A percentile compares a stretch with the other conserved stretches of the same genome.
phyloP scores from a whole-genome alignment of 2,888 invertebrate genomes.

The Saturnia pavonia region DNA sequence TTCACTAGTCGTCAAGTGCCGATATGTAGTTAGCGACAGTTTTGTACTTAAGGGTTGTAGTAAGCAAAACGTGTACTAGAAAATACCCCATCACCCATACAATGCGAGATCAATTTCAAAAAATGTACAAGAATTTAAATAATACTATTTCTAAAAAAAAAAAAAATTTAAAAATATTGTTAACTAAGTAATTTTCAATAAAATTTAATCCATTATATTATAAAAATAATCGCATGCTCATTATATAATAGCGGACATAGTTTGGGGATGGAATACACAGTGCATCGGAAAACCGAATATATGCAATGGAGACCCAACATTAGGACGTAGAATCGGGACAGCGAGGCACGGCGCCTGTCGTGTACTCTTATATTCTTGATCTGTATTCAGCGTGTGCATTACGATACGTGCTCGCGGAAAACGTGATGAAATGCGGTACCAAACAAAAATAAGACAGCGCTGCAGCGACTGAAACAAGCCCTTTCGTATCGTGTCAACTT shows the following conservation, averaged over 20 bases:
- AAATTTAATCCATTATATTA: conserved; percentile 15
- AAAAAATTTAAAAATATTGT: neutral
- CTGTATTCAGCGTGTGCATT: conserved; percentile 56
- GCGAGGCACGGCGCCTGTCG: conserved; percentile 46
- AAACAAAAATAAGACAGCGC: conserved; percentile 67
- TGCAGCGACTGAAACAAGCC: conserved; percentile 58
- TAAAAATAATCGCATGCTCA: conserved; percentile 26
- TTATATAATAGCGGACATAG: conserved; percentile 55
- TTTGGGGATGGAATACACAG: conserved; percentile 56
- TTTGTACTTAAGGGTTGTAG: neutral
- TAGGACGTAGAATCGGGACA: conserved; percentile 52
- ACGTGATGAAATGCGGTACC: conserved; percentile 62
- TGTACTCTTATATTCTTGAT: conserved; percentile 39
- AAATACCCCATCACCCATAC: neutral
- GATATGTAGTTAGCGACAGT: neutral
- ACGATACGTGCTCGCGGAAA: conserved; percentile 57
- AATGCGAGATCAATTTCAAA: neutral
- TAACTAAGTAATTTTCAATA: no score
- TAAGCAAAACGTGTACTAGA: neutral
- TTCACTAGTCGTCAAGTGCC: no score
- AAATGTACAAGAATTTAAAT: no score
- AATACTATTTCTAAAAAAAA: neutral
- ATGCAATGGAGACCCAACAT: conserved; percentile 70
- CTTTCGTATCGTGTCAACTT: conserved; percentile 41
- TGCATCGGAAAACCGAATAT: conserved; percentile 40